Percentiles rank a stretch among this genome's conserved stretches.
Conservation (phyloP, 1,140 invertebrate species). For the Anoplolepis gracilipes region DNA sequence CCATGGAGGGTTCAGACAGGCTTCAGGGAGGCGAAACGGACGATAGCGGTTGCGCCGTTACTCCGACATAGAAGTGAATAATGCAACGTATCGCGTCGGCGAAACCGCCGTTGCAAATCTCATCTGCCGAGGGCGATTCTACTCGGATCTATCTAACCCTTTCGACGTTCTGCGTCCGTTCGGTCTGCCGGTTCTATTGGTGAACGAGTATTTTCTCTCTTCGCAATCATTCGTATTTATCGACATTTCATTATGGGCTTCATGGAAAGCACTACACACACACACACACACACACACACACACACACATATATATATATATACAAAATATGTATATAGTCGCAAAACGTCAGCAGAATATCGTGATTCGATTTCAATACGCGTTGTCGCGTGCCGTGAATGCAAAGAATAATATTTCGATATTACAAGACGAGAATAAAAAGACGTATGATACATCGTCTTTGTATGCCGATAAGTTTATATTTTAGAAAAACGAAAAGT, state of each 20-base stretch:
- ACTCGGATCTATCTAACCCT: slow-evolving; percentile 26
- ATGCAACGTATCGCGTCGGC: slow-evolving; percentile 82
- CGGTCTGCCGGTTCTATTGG: not conserved
- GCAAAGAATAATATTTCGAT: slow-evolving; percentile 5
- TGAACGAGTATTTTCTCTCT: not conserved
- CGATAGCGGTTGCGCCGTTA: slow-evolving; percentile 75
- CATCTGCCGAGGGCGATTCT: slow-evolving; percentile 75
- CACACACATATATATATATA: too few species aligned
- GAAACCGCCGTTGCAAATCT: slow-evolving; percentile 80
- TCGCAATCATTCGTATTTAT: slow-evolving; percentile 51
- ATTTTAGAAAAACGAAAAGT: not conserved
- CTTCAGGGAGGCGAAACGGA: slow-evolving; percentile 65
- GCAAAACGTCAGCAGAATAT: slow-evolving; percentile 4
- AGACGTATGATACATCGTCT: not conserved
- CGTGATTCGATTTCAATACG: slow-evolving; percentile 45
- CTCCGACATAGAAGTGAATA: slow-evolving; percentile 80
- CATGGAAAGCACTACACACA: not conserved
- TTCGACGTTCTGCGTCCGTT: slow-evolving; percentile 16
- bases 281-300: not conserved
- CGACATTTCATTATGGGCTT: slow-evolving; percentile 29
- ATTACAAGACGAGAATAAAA: slow-evolving; percentile 10
- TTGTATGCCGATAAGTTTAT: not conserved
- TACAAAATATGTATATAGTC: slow-evolving; percentile 12
- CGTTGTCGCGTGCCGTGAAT: slow-evolving; percentile 17
- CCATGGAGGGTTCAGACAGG: slow-evolving; percentile 18